Evolutionary conservation across 1,140 invertebrate species (phyloP).

Genomic region (Bombus terrestris): DNA sequence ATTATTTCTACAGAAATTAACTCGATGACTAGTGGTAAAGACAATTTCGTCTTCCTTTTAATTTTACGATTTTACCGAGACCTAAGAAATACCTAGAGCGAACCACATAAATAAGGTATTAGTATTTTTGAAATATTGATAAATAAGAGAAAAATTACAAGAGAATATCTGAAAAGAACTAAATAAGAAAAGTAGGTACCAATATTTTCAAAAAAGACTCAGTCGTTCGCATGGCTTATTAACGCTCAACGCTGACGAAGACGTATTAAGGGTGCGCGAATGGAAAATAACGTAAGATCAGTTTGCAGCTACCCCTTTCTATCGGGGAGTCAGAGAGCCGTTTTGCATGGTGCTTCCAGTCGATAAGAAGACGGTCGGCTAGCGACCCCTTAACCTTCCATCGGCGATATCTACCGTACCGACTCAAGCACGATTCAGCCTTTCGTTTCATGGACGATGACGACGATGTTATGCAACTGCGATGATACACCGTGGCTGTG

Average conservation of each 20-base stretch:
- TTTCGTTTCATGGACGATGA: constrained; percentile 43
- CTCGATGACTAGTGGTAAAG: no score
- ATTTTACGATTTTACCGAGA: no score
- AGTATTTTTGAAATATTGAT: background rate
- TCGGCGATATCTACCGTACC: constrained; percentile 75
- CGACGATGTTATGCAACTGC: constrained; percentile 44
- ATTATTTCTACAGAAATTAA: no score
- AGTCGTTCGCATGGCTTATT: background rate
- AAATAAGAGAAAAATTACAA: background rate
- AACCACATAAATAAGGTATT: background rate
- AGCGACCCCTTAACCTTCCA: constrained; percentile 67
- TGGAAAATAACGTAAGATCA: constrained; percentile 38
- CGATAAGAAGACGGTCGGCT: constrained; percentile 77
- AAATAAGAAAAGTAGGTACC: background rate
- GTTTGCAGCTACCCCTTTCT: constrained; percentile 78
- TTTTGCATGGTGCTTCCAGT: constrained; percentile 75
- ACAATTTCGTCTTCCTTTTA: no score
- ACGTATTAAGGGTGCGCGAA: background rate
- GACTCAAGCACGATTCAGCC: constrained; percentile 65
- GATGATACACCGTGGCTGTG: constrained; percentile 35
- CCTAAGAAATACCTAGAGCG: no score
- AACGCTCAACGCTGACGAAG: background rate
- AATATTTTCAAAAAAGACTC: background rate
- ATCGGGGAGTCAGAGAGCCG: constrained; percentile 73
- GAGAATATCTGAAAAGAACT: background rate